Evolutionary conservation across 2,113 vertebrate species (phyloP).

Genomic region (Machaerirhynchus nigripectus): DNA sequence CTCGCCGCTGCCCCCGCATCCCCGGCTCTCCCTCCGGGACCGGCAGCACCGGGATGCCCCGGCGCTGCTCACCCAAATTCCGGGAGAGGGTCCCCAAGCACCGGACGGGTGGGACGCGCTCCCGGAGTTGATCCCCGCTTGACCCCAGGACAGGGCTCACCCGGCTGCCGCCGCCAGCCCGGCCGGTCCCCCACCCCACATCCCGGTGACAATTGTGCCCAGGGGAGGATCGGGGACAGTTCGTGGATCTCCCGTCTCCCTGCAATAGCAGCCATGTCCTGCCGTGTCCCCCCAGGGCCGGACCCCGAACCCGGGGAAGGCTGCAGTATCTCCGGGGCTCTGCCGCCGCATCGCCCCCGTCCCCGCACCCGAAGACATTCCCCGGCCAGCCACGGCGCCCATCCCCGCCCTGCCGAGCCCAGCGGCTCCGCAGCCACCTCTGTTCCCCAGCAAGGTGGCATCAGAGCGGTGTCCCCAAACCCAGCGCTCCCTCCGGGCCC

Average conservation of each 20-base stretch:
- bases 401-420: neutral
- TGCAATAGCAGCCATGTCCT: accelerated
- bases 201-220: neutral
- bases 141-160: neutral
- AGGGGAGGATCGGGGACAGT: neutral
- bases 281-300: neutral
- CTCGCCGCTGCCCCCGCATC: neutral
- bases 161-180: neutral
- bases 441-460: neutral
- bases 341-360: neutral
- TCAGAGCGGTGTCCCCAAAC: neutral
- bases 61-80: neutral
- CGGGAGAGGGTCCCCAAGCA: neutral
- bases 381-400: neutral
- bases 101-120: accelerated
- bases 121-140: no score
- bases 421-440: neutral
- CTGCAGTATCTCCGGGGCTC: neutral
- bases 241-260: neutral
- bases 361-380: neutral
- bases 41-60: neutral
- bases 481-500: neutral
- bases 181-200: neutral
- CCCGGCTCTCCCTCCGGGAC: neutral
- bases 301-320: neutral